Conservation (phyloP, 2,797 vertebrate genomes). For the Trachurus trachurus region DNA sequence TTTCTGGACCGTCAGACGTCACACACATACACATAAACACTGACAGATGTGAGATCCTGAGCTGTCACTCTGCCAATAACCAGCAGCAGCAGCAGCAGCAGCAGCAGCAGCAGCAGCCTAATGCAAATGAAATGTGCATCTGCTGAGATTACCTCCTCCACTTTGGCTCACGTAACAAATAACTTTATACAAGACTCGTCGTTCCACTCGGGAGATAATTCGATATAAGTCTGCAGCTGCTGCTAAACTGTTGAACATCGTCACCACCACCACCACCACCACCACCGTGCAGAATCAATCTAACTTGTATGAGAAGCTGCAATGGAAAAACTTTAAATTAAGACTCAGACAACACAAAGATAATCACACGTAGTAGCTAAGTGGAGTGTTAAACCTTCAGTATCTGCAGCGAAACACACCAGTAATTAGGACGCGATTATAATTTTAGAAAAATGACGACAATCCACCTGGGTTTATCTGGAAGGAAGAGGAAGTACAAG, state of each 20-base stretch:
- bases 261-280: too few species aligned
- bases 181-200: not conserved
- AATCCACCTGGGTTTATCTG: not conserved
- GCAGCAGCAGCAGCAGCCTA: not conserved
- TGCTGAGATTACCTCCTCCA: constrained; percentile 11
- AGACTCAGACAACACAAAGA: not conserved
- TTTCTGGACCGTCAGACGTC: constrained; percentile 1
- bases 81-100: not conserved
- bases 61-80: constrained; percentile 27
- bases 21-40: not conserved
- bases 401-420: constrained; percentile 6
- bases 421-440: not conserved
- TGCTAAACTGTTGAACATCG: not conserved
- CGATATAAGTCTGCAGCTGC: constrained; percentile 15
- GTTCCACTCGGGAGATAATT: not conserved
- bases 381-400: constrained; percentile 9
- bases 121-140: constrained; percentile 37
- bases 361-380: constrained; percentile 3
- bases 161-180: not conserved
- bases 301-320: not conserved
- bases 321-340: constrained; percentile 18
- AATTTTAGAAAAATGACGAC: constrained; percentile 17
- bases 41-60: not conserved
- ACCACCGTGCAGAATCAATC: not conserved
- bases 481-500: not conserved